phyloP scores from a whole-genome alignment of 2,888 invertebrate genomes.

The Melipona beecheii region DNA sequence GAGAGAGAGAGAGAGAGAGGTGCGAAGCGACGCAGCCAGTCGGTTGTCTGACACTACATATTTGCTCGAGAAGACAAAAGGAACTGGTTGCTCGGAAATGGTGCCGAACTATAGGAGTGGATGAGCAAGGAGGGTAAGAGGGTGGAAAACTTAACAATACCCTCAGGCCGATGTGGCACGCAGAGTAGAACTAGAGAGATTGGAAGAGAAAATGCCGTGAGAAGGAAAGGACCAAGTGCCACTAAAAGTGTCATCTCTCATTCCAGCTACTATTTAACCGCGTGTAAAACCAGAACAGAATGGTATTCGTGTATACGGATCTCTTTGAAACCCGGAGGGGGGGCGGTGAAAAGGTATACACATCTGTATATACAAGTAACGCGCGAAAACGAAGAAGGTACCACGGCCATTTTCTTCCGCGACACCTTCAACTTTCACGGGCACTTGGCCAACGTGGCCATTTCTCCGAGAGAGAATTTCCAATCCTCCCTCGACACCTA shows the following conservation, averaged over 20 bases:
- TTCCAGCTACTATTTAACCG: constrained; percentile 60
- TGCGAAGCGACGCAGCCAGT: background rate
- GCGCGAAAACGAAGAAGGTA: constrained; percentile 14
- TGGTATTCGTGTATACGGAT: constrained; percentile 5
- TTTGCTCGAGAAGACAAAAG: constrained; percentile 71
- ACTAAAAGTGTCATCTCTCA: constrained; percentile 77
- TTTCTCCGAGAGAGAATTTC: constrained; percentile 51
- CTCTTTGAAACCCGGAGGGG: background rate
- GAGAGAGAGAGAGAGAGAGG: background rate
- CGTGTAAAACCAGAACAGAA: constrained; percentile 30
- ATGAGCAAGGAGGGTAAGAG: constrained; percentile 52
- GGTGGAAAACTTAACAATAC: constrained; percentile 77
- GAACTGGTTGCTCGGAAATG: constrained; percentile 59
- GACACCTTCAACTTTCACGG: constrained; percentile 60
- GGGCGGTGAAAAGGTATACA: background rate
- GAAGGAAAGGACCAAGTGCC: constrained; percentile 60
- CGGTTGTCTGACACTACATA: constrained; percentile 60
- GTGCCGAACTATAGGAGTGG: constrained; percentile 47
- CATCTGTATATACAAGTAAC: background rate
- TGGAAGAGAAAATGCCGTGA: constrained; percentile 47
- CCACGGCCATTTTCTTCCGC: constrained; percentile 58
- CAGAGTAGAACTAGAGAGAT: constrained; percentile 46
- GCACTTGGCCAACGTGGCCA: constrained; percentile 70
- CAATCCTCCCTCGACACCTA: constrained; percentile 67
- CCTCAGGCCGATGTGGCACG: constrained; percentile 71